Percentiles rank a stretch among this genome's conserved stretches.
Evolutionary conservation across 2,888 invertebrate species (phyloP).

Genomic region (Eupsilia transversa): DNA sequence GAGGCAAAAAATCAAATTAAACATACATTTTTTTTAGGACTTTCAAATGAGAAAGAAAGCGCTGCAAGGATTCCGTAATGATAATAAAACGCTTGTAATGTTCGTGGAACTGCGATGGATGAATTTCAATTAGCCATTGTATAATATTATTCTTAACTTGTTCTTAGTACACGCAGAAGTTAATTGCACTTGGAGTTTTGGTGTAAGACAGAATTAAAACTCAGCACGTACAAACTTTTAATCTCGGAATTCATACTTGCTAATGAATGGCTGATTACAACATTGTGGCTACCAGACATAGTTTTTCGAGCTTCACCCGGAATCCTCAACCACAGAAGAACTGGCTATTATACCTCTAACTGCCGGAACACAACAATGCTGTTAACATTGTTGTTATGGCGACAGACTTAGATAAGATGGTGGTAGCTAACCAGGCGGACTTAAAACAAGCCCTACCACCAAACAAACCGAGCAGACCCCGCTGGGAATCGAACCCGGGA

Average conservation of each 20-base stretch:
- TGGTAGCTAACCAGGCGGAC: no score
- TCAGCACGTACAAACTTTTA: conserved; percentile 30
- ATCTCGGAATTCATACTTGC: conserved; percentile 15
- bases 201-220: conserved; percentile 22
- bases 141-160: conserved; percentile 17
- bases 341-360: no score
- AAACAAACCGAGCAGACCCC: no score
- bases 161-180: conserved; percentile 16
- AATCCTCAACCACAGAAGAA: no score
- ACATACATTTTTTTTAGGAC: conserved; percentile 10
- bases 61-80: conserved; percentile 23
- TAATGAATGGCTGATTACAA: conserved; percentile 22
- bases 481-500: no score
- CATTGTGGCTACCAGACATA: conserved; percentile 12
- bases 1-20: conserved; percentile 8
- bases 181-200: conserved; percentile 27
- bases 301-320: no score
- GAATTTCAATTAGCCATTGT: conserved; percentile 31
- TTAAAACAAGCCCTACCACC: no score
- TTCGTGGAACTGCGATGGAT: conserved; percentile 13
- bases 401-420: no score
- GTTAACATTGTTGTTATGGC: no score
- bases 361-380: no score
- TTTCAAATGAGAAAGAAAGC: conserved; percentile 12
- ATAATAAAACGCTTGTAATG: conserved; percentile 33